A percentile compares a stretch with the other conserved stretches of the same genome.
These are phyloP conservation scores for Trachelus tabidus DNA, from an alignment of 2,888 invertebrate genomes.

Conservation along the genomic window DNA sequence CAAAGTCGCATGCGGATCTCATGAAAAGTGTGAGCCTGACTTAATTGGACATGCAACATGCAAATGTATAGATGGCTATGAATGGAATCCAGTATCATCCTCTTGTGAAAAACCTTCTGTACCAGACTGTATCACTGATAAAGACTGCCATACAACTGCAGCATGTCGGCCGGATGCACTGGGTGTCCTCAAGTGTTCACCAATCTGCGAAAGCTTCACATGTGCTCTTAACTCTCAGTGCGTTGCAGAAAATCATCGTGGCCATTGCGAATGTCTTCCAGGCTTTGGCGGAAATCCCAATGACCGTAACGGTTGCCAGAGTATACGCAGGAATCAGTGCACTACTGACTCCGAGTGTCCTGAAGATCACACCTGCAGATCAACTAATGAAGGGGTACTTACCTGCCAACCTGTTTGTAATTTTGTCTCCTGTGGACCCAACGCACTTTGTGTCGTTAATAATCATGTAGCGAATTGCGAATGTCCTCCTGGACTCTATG, in stretches of 20 bases:
- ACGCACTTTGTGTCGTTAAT: conserved; percentile 88
- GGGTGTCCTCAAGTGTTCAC: conserved; percentile 84
- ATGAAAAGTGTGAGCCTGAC: conserved; percentile 82
- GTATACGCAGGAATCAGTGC: conserved; percentile 80
- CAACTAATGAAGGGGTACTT: conserved; percentile 69
- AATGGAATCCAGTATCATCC: conserved; percentile 87
- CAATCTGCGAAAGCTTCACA: conserved; percentile 83
- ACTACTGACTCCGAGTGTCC: conserved; percentile 83
- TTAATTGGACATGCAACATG: conserved; percentile 78
- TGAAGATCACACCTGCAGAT: conserved; percentile 83
- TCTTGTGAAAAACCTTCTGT: conserved; percentile 88
- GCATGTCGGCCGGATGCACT: conserved; percentile 87
- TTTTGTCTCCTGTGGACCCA: conserved; percentile 82
- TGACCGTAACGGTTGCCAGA: conserved; percentile 87
- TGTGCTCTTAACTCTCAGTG: conserved; percentile 89
- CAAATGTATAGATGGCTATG: conserved; percentile 80
- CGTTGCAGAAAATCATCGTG: conserved; percentile 77
- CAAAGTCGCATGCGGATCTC: conserved; percentile 83
- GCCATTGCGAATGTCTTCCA: conserved; percentile 84
- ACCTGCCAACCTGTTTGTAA: conserved; percentile 85
- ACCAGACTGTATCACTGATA: conserved; percentile 80
- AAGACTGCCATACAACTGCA: conserved; percentile 77
- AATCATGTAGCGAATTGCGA: conserved; percentile 91
- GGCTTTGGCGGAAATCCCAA: conserved; percentile 92
- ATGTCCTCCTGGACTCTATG: conserved; percentile 87